Evolutionary conservation across 2,797 vertebrate species (phyloP), one percentile per base, ranked within the genome.

Genomic region (Sarcoramphus papa): DNA sequence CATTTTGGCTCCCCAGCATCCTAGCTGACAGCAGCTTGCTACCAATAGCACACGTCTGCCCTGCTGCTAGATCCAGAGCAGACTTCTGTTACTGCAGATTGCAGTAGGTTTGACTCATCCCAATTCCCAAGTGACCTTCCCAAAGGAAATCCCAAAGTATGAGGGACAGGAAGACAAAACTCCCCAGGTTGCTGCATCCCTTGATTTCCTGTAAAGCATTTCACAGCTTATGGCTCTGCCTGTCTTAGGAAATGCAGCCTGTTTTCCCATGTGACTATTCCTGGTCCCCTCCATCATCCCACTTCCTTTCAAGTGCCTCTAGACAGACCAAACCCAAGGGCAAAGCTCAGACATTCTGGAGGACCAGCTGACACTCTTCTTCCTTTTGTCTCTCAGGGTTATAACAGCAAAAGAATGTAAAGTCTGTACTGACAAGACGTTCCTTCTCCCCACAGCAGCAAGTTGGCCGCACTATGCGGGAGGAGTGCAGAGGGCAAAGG

Each of bases 391-490:
- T 86, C 48, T 28, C 43, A 69, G 63, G 70, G 18, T 54, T 70
- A 12, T 25, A 83, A 57, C 28, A 78, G 41, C 43, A 70, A 57
- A 88, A 30, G 25, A 56, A 62, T 1, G 0, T 27, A 48, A 27
- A 81, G 53, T 16, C 64, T 3, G 2, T 41, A 48, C 43, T 41
- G 43, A 51, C 59, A 77, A 77, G 21, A 8, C 3, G 9, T 25
- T 86, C 48, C 51, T 65, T 27, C 33, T 62, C 28, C 73, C 56
- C 77, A 67, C 51, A 51, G 59, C 20, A 89, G 45, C 62, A 75
- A 68, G 20, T 2, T 24, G 45, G 68, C 54, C 6, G 3, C 35
- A 14, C n/a, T 31, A 25, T 2, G 5, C 0, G 3, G 63, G 30
- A 79, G 40, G 13, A 81, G 18, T 12, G 72, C 2, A 28, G 63